Evolutionary conservation across 2,113 vertebrate genomes (phyloP).

Genomic region (cattle (Bos taurus)): ARS-UCD2.0 NC_037331.1:89339001-89339500

Average conservation of each 20-base stretch:
- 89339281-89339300: neutral
- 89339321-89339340: neutral
- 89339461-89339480: slow-evolving; percentile 26
- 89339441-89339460: neutral
- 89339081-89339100: neutral
- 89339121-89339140: neutral
- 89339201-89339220: neutral
- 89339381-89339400: neutral
- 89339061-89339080: neutral
- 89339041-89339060: neutral
- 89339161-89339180: neutral
- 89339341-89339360: neutral
- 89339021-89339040: neutral
- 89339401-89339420: neutral
- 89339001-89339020: neutral
- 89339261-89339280: slow-evolving; percentile 2
- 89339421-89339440: neutral
- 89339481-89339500: neutral
- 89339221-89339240: neutral
- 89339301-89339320: neutral
- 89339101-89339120: neutral
- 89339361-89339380: neutral
- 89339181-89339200: neutral
- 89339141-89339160: neutral
- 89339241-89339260: neutral